Base-by-base conservation (phyloP, 2,888 invertebrate species). In the Acanthoscelides obtectus region DNA sequence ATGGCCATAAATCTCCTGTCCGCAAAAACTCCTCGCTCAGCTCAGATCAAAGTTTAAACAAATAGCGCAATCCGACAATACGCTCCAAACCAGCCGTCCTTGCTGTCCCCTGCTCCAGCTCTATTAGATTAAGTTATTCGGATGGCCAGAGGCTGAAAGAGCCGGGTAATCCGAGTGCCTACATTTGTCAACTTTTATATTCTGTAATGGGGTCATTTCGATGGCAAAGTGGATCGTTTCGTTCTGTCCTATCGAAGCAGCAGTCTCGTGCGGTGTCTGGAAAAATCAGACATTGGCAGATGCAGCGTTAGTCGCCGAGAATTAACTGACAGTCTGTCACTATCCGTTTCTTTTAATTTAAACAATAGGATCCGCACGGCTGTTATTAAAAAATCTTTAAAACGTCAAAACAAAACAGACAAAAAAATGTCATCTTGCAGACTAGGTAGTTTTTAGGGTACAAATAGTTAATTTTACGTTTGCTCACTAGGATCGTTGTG, bases 101-200 rank as follows among this genome's bases (percentile, higher is more conserved):
- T 63, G 64, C 69, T 67, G 71, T 64, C 67, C 22, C 20, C 19
- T 27, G 65, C 70, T 71, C 68, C 70, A 69, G 27, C 72, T 71
- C 27, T 75, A 78, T 78, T 77, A 72, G 74, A 77, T 78, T 77
- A 77, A 76, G 76, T 77, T 75, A 75, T 77, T 73, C 75, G 73
- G 20, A 74, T 12, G 65, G 65, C n/a, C 65, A 25, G 45, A 45
- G 45, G 45, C 45, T 12, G 45, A 45, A 45, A 45, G 45, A 45
- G 66, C 66, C 66, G 71, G 74, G 75, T 78, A 79, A 78, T 79
- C 77, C 76, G 76, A 79, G 76, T 77, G 78, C 74, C 71, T 79
- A 78, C 83, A 84, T 84, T 84, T 83, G 83, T 84, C 84, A 84
- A 83, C 83, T 84, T 84, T 84, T 84, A 83, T 84, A 81, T 82